Evolutionary conservation across 2,888 invertebrate species (phyloP).

Genomic region (Sialis lutaria): DNA sequence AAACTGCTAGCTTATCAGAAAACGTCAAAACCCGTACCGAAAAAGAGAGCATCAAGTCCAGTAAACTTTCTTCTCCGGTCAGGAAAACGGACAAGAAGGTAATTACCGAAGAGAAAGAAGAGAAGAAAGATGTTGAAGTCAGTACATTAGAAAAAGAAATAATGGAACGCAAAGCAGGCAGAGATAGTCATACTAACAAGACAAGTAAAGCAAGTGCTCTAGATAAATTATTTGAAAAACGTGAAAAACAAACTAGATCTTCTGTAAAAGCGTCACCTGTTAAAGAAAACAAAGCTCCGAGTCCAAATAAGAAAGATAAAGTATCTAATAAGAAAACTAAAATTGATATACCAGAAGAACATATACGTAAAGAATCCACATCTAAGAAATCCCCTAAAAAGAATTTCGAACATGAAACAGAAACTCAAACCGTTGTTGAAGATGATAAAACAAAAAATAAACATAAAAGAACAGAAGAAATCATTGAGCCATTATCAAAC

Average conservation of each 20-base stretch:
- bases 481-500: constrained; percentile 5
- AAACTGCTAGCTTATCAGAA: constrained; percentile 31
- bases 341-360: constrained; percentile 1
- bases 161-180: constrained; percentile 21
- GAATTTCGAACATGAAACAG: neutral
- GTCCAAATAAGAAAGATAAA: constrained; percentile 1
- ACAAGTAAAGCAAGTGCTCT: constrained; percentile 30
- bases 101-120: constrained; percentile 18
- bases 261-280: constrained; percentile 7
- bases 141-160: constrained; percentile 25
- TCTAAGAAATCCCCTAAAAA: constrained; percentile 11
- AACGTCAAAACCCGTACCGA: constrained; percentile 24
- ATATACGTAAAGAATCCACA: constrained; percentile 4
- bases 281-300: constrained; percentile 10
- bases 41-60: constrained; percentile 41
- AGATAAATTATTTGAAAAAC: constrained; percentile 36
- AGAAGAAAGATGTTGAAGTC: constrained; percentile 9
- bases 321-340: constrained; percentile 1
- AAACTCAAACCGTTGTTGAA: constrained; percentile 10
- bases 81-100: constrained; percentile 43
- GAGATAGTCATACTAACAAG: constrained; percentile 23
- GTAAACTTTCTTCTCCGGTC: constrained; percentile 40
- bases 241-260: constrained; percentile 19
- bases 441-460: constrained; percentile 3
- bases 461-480: constrained; percentile 3